These are phyloP conservation scores for Drosophila cognata DNA, from an alignment of 2,888 invertebrate genomes.

Conservation along the genomic window DNA sequence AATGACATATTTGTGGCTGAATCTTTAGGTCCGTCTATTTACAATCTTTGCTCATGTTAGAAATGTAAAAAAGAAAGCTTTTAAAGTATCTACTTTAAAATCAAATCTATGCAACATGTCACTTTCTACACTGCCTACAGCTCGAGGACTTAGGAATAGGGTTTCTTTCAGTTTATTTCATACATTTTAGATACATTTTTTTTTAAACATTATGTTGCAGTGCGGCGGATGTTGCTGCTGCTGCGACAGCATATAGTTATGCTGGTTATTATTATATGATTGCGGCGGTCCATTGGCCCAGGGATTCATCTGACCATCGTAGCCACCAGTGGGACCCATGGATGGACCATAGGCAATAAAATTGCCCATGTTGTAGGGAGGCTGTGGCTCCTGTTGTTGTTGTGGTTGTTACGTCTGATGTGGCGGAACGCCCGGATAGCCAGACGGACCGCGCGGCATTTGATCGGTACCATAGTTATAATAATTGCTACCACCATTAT, in stretches of 20 bases:
- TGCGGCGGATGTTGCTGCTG: constrained; percentile 12
- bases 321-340: constrained; percentile 52
- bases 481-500: constrained; percentile 20
- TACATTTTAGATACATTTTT: neutral
- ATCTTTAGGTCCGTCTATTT: constrained; percentile 18
- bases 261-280: constrained; percentile 44
- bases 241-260: constrained; percentile 47
- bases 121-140: neutral
- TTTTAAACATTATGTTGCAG: neutral
- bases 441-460: constrained; percentile 10
- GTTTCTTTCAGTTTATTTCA: neutral
- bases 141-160: neutral
- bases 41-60: neutral
- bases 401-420: constrained; percentile 11
- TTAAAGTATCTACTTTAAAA: constrained; percentile 1
- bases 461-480: constrained; percentile 34
- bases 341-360: constrained; percentile 38
- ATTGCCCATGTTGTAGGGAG: constrained; percentile 45
- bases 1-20: neutral
- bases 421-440: constrained; percentile 15
- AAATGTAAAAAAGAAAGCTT: neutral
- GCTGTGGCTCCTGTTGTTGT: constrained; percentile 13
- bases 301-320: constrained; percentile 51
- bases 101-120: neutral
- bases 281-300: constrained; percentile 48